These are phyloP conservation scores for Euphydryas editha DNA, from an alignment of 2,888 invertebrate genomes.

Conservation along the genomic window DNA sequence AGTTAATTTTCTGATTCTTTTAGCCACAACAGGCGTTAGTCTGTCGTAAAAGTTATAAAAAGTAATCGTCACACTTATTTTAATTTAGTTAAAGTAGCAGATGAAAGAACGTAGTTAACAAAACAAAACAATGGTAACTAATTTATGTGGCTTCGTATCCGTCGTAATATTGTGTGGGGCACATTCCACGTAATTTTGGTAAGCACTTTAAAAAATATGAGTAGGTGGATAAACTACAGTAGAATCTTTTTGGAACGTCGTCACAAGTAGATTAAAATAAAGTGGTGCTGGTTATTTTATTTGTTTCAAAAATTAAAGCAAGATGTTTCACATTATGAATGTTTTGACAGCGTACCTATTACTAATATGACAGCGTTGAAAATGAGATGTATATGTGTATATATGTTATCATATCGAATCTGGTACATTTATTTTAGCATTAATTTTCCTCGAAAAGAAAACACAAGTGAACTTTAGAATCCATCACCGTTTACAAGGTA, in stretches of 20 bases:
- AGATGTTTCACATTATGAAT: background rate
- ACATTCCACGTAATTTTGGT: too few species aligned
- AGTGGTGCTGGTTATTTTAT: background rate
- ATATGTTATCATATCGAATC: background rate
- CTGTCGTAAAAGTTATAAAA: constrained; percentile 25
- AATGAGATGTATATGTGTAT: background rate
- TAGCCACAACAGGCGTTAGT: background rate
- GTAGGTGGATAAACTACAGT: background rate
- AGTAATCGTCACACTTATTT: constrained; percentile 17
- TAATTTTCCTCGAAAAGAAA: background rate
- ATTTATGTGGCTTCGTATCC: constrained; percentile 25
- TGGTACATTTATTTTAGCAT: background rate
- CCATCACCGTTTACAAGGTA: background rate
- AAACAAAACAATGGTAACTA: constrained; percentile 28
- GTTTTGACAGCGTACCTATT: background rate
- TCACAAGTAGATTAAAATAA: background rate
- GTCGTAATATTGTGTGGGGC: constrained; percentile 33
- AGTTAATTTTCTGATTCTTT: too few species aligned
- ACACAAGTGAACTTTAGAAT: background rate
- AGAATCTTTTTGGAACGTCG: background rate
- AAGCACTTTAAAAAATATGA: background rate
- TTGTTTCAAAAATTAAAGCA: background rate
- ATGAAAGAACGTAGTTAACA: constrained; percentile 33
- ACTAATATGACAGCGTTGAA: background rate
- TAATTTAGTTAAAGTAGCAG: constrained; percentile 25